phyloP scores from a whole-genome alignment of 2,113 vertebrate species.

The Antechinus stuartii region DNA sequence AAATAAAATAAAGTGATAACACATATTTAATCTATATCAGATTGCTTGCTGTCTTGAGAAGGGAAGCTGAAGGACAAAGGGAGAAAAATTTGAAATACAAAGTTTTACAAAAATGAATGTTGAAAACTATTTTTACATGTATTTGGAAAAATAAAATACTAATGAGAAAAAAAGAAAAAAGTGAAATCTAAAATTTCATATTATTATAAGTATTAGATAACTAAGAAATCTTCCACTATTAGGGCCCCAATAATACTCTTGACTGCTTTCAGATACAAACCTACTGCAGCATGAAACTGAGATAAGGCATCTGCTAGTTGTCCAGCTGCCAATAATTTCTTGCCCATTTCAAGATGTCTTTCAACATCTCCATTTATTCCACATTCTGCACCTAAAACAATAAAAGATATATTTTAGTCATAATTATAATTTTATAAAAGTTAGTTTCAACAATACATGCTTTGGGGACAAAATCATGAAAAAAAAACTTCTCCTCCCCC shows the following conservation, averaged over 20 bases:
- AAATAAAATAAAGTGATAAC: too few relatives aligned
- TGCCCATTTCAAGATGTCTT: constrained; percentile 98
- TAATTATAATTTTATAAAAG: not conserved
- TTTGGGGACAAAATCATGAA: not conserved
- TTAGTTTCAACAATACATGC: not conserved
- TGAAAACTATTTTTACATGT: too few relatives aligned
- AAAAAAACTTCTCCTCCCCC: not conserved
- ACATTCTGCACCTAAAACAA: constrained; percentile 91
- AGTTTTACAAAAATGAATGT: too few relatives aligned
- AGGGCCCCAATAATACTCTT: not conserved
- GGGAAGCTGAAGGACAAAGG: too few relatives aligned
- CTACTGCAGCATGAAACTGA: constrained; percentile 97
- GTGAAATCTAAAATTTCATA: not conserved
- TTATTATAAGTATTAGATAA: not conserved
- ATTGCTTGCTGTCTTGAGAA: too few relatives aligned
- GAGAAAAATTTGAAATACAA: too few relatives aligned
- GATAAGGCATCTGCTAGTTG: constrained; percentile 97
- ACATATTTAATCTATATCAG: too few relatives aligned
- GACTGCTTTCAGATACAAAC: constrained; percentile 83
- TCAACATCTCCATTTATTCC: constrained; percentile 94
- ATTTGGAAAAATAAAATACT: too few relatives aligned
- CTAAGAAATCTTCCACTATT: not conserved
- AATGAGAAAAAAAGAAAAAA: not conserved
- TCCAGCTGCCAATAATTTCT: constrained; percentile 97
- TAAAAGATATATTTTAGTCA: constrained; percentile 21